phyloP scores from a whole-genome alignment of 2,888 invertebrate species.

The Chromoteleia sp. region DNA sequence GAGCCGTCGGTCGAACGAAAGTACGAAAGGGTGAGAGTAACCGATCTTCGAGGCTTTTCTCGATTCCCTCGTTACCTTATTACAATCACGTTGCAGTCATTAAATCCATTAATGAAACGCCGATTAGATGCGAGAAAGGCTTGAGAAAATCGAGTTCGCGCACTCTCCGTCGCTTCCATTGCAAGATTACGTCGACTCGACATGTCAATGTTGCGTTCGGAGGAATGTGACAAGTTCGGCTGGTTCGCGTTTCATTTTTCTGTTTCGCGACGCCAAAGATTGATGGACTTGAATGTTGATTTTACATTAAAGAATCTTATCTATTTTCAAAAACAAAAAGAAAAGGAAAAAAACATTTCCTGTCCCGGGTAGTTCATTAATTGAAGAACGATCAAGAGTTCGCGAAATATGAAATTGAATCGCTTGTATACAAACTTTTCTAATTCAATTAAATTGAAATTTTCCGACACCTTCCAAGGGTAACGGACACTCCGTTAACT shows the following conservation, averaged over 20 bases:
- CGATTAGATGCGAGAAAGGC: constrained; percentile 23
- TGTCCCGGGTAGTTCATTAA: too few species aligned
- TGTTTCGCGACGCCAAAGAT: neutral
- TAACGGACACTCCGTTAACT: too few species aligned
- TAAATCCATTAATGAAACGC: constrained; percentile 45
- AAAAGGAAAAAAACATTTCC: too few species aligned
- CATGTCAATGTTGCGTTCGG: constrained; percentile 8
- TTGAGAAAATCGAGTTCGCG: constrained; percentile 43
- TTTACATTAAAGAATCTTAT: too few species aligned
- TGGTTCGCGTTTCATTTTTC: neutral
- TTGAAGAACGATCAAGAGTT: too few species aligned
- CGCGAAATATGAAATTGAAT: too few species aligned
- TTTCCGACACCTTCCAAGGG: too few species aligned
- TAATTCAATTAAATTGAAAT: too few species aligned
- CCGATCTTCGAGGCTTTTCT: constrained; percentile 27
- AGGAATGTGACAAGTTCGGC: constrained; percentile 30
- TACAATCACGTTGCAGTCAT: constrained; percentile 28
- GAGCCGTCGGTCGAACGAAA: constrained; percentile 15
- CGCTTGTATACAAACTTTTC: too few species aligned
- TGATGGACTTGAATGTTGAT: too few species aligned
- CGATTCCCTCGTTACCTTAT: constrained; percentile 30
- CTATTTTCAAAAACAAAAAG: too few species aligned
- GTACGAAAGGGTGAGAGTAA: constrained; percentile 36
- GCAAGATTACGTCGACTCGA: constrained; percentile 17
- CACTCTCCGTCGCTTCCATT: constrained; percentile 21